phyloP scores from a whole-genome alignment of 2,888 invertebrate species.

The Drosophila cracens region DNA sequence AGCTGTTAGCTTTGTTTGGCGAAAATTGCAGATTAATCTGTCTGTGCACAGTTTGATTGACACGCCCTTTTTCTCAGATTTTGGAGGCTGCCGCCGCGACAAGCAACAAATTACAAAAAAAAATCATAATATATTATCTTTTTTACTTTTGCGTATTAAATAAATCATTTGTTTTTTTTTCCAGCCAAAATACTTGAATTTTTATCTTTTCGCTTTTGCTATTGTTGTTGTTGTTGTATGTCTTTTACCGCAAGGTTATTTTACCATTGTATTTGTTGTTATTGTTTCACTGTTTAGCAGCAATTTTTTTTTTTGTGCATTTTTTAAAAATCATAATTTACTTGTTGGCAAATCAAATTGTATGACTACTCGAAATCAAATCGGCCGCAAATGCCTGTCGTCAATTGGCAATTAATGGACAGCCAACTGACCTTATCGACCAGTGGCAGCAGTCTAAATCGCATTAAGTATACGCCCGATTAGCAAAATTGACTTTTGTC shows the following conservation, averaged over 20 bases:
- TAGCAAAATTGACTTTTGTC: conserved; percentile 19
- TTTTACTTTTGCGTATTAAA: conserved; percentile 55
- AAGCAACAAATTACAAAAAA: conserved; percentile 36
- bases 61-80: conserved; percentile 62
- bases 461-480: conserved; percentile 64
- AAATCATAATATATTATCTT: conserved; percentile 44
- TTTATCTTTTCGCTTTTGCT: conserved; percentile 40
- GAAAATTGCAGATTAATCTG: conserved; percentile 57
- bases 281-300: conserved; percentile 38
- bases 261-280: conserved; percentile 28
- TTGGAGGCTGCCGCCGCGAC: conserved; percentile 64
- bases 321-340: conserved; percentile 71
- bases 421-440: conserved; percentile 71
- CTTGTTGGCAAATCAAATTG: conserved; percentile 77
- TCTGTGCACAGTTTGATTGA: conserved; percentile 49
- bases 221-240: conserved; percentile 40
- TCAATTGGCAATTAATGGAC: conserved; percentile 76
- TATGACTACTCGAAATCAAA: conserved; percentile 60
- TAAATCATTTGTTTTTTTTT: conserved; percentile 74
- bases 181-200: conserved; percentile 39
- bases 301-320: conserved; percentile 6
- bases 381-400: conserved; percentile 72
- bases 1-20: conserved; percentile 38
- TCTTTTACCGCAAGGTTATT: conserved; percentile 76
- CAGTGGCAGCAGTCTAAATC: conserved; percentile 30